phyloP scores from a whole-genome alignment of 2,113 vertebrate genomes.

The Arizona elegans region DNA sequence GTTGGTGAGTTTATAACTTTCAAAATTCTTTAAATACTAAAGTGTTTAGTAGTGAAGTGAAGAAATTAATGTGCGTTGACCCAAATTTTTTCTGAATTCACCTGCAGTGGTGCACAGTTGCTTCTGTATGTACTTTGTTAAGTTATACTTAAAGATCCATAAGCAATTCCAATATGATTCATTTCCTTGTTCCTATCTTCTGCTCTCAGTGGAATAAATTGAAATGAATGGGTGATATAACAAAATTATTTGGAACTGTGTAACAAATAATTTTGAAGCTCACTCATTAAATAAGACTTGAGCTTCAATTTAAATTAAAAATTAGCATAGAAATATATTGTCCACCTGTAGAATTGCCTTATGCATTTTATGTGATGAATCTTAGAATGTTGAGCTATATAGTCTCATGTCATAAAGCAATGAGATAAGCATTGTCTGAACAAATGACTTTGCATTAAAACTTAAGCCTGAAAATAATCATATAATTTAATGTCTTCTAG shows the following conservation, averaged over 20 bases:
- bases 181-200: background rate
- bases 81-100: background rate
- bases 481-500: background rate
- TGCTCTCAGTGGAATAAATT: background rate
- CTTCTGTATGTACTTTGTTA: background rate
- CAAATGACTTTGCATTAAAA: background rate
- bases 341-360: background rate
- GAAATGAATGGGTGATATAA: background rate
- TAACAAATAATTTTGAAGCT: background rate
- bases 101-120: background rate
- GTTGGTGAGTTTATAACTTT: constrained; percentile 79
- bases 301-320: background rate
- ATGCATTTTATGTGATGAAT: background rate
- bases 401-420: background rate
- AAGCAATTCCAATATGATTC: background rate
- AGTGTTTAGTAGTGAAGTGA: background rate
- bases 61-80: background rate
- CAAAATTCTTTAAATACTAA: background rate
- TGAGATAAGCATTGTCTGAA: background rate
- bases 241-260: background rate
- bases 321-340: background rate
- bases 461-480: background rate
- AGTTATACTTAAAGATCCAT: background rate
- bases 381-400: background rate
- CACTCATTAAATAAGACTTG: background rate